Evolutionary conservation across 2,797 vertebrate species (phyloP).

Genomic region (Myiotriccus ornatus): DNA sequence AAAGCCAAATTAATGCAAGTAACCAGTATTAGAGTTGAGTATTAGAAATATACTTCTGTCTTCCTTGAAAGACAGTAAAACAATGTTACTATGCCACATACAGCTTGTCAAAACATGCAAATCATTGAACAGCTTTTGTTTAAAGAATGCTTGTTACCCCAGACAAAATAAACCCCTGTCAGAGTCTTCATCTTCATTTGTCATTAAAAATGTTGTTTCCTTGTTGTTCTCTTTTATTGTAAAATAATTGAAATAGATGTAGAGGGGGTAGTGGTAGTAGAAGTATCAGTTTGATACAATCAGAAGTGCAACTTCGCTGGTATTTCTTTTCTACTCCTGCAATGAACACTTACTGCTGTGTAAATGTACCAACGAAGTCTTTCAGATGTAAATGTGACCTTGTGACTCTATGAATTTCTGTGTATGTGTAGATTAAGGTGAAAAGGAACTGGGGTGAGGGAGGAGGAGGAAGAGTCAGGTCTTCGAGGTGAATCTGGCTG

Average conservation of each 20-base stretch:
- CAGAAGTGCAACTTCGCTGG: background rate
- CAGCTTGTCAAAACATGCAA: background rate
- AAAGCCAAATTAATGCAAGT: background rate
- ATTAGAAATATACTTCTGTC: background rate
- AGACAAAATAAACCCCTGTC: background rate
- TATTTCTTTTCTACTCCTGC: background rate
- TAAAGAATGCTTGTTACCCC: background rate
- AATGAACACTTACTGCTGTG: background rate
- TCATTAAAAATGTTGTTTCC: background rate
- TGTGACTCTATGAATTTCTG: background rate
- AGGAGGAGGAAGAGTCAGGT: background rate
- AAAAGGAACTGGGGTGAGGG: background rate
- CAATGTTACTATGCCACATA: background rate
- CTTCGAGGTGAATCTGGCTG: background rate
- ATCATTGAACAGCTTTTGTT: background rate
- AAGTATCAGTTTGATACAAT: background rate
- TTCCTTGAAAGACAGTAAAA: background rate
- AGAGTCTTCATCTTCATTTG: background rate
- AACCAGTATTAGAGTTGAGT: background rate
- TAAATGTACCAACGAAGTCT: background rate
- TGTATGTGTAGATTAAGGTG: background rate
- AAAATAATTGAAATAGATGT: background rate
- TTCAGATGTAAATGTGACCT: background rate
- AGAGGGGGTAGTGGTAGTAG: background rate
- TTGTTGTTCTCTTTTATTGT: background rate